phyloP scores from a whole-genome alignment of 2,797 vertebrate genomes.

The Gobionotothen gibberifrons region DNA sequence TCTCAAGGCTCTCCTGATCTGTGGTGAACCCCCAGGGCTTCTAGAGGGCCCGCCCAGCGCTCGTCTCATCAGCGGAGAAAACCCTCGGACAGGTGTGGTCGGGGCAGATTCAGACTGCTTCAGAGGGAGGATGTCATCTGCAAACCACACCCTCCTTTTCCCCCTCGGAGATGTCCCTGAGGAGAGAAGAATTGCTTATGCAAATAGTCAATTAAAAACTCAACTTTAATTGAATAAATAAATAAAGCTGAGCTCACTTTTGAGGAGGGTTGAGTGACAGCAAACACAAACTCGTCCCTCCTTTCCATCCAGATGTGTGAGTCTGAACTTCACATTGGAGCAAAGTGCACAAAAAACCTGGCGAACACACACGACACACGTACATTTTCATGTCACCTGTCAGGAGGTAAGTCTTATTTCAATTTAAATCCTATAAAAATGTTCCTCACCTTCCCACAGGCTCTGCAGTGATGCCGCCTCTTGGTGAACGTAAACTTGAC shows the following conservation, averaged over 20 bases:
- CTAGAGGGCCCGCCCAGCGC: conserved; percentile 44
- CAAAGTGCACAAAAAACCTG: conserved; percentile 97
- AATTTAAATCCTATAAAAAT: background rate
- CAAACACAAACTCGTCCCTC: conserved; percentile 97
- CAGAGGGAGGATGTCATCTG: conserved; percentile 92
- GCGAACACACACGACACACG: conserved; percentile 29
- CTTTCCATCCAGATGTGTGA: conserved; percentile 96
- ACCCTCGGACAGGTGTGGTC: conserved; percentile 88
- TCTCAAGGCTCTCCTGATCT: conserved; percentile 77
- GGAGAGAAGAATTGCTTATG: background rate
- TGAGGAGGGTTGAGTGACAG: conserved; percentile 95
- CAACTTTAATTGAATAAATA: background rate
- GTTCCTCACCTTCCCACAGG: conserved; percentile 95
- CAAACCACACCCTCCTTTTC: conserved; percentile 98
- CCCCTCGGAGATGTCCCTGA: conserved; percentile 89
- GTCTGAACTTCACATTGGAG: conserved; percentile 94
- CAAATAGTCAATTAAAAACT: background rate
- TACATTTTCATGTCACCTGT: conserved; percentile 6
- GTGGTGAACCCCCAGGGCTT: conserved; percentile 83
- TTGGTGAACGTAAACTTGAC: conserved; percentile 98
- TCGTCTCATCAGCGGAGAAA: conserved; percentile 85
- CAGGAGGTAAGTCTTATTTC: background rate
- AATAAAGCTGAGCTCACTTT: conserved; percentile 84
- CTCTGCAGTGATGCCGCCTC: conserved; percentile 97
- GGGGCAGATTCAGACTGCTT: conserved; percentile 94